Conservation (phyloP, 64 coral and sea anemone genomes). For the Anthopleura sola region DNA sequence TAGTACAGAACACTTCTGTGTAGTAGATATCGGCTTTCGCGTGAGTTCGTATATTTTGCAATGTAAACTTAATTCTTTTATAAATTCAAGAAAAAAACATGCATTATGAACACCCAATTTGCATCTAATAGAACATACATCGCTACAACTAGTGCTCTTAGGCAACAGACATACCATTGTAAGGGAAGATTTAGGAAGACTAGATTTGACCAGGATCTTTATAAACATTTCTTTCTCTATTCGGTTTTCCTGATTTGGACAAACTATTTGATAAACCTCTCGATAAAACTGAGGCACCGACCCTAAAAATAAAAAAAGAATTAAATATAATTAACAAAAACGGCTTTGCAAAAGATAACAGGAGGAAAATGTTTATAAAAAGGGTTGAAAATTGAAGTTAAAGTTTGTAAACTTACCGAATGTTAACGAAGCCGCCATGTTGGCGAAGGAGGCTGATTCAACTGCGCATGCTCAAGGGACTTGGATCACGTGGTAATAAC, state of each 20-base stretch:
- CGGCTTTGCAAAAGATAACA: constrained; percentile 1
- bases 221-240: constrained; percentile 87
- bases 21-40: neutral
- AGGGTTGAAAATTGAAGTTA: neutral
- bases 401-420: constrained; percentile 69
- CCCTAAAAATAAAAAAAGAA: constrained; percentile 36
- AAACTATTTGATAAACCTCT: constrained; percentile 84
- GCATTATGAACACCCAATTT: neutral
- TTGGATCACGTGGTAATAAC: constrained; percentile 49
- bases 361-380: neutral
- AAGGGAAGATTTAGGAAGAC: constrained; percentile 76
- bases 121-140: neutral
- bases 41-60: too few species aligned
- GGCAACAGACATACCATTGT: constrained; percentile 39
- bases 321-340: neutral
- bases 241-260: constrained; percentile 79
- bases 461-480: constrained; percentile 18
- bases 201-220: constrained; percentile 83
- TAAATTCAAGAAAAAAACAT: neutral
- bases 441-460: neutral
- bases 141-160: neutral
- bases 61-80: neutral
- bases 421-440: constrained; percentile 75
- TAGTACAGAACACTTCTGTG: neutral
- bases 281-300: constrained; percentile 76